Percentiles rank a stretch among this genome's conserved stretches.
phyloP scores from a whole-genome alignment of 2,888 invertebrate genomes.

The Trilocha varians region DNA sequence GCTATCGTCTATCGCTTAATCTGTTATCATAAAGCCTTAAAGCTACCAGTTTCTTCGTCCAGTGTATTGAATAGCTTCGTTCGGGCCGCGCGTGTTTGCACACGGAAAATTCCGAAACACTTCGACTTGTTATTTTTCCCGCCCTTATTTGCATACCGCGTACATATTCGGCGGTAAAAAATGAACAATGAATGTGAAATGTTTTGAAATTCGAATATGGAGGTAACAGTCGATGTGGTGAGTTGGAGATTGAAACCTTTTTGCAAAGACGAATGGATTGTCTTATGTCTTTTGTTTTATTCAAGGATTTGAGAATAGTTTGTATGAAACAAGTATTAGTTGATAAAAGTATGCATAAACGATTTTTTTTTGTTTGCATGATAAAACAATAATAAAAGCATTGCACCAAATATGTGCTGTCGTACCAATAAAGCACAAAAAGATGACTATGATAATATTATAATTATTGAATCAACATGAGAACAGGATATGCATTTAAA shows the following conservation, averaged over 20 bases:
- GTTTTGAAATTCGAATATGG: constrained; percentile 27
- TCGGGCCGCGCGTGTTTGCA: constrained; percentile 26
- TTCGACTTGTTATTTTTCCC: constrained; percentile 13
- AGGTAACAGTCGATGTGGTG: constrained; percentile 61
- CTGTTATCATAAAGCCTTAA: constrained; percentile 1
- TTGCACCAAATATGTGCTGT: no score
- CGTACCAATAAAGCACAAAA: no score
- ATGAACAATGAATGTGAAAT: constrained; percentile 8
- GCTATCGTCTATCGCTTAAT: constrained; percentile 2
- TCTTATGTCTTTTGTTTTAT: background rate
- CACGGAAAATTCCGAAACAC: constrained; percentile 21
- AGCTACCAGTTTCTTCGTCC: constrained; percentile 19
- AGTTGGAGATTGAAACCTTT: constrained; percentile 17
- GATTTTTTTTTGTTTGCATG: no score
- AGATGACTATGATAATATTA: no score
- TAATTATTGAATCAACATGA: no score
- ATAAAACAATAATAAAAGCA: no score
- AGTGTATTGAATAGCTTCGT: constrained; percentile 32
- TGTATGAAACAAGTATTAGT: no score
- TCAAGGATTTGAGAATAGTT: no score
- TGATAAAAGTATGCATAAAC: no score
- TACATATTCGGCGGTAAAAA: background rate
- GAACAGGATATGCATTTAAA: no score
- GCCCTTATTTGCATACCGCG: constrained; percentile 11
- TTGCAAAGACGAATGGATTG: background rate